Evolutionary conservation across 1,140 invertebrate genomes (phyloP).

Genomic region (Drosophila ohnishii): DNA sequence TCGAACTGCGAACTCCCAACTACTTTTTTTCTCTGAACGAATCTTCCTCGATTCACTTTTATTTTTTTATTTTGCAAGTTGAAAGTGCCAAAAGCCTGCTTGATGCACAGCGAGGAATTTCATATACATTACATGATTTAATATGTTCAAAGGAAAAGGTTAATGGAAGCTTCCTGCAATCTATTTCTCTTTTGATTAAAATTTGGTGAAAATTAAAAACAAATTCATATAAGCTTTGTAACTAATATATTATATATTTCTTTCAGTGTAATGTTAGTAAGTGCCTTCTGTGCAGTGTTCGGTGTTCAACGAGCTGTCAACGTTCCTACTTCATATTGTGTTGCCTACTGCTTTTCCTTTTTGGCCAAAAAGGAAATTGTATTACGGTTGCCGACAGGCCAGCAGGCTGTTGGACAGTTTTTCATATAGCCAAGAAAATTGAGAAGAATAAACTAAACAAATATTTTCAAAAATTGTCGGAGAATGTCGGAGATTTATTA

Average conservation of each 20-base stretch:
- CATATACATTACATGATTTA: too few species aligned
- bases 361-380: slow-evolving; percentile 30
- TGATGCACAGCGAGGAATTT: neutral
- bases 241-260: neutral
- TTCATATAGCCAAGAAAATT: neutral
- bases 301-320: slow-evolving; percentile 66
- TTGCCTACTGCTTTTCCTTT: slow-evolving; percentile 1
- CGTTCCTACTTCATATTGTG: slow-evolving; percentile 51
- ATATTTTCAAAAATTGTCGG: neutral
- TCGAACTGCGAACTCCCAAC: slow-evolving; percentile 23
- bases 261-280: slow-evolving; percentile 6
- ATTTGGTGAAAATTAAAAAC: too few species aligned
- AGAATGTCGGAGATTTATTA: neutral
- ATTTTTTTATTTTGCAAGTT: neutral
- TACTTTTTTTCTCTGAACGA: slow-evolving; percentile 21
- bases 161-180: too few species aligned
- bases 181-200: too few species aligned
- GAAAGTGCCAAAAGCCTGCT: slow-evolving; percentile 28
- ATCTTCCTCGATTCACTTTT: slow-evolving; percentile 4
- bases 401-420: slow-evolving; percentile 2
- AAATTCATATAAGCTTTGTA: too few species aligned
- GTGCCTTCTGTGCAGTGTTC: slow-evolving; percentile 27
- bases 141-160: too few species aligned
- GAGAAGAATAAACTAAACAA: neutral
- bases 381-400: slow-evolving; percentile 19